phyloP scores from a whole-genome alignment of 2,113 vertebrate genomes.

The human (Homo sapiens) region GRCh38 chr4:159483001-159483500 shows the following conservation, averaged over 20 bases:
- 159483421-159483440: constrained; percentile 1
- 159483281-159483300: not conserved
- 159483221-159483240: not conserved
- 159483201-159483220: not conserved
- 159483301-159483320: not conserved
- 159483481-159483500: not conserved
- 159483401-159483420: not conserved
- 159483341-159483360: not conserved
- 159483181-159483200: not conserved
- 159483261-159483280: not conserved
- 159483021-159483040: not conserved
- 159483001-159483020: not conserved
- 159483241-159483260: constrained; percentile 9
- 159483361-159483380: not conserved
- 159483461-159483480: constrained; percentile 36
- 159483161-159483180: not conserved
- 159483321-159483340: not conserved
- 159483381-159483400: not conserved
- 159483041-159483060: not conserved
- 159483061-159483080: not conserved
- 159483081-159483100: not conserved
- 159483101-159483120: not conserved
- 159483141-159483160: not conserved
- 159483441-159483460: constrained; percentile 25
- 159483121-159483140: not conserved